Evolutionary conservation across 2,797 vertebrate genomes (phyloP).

Genomic region (Acanthis flammea): DNA sequence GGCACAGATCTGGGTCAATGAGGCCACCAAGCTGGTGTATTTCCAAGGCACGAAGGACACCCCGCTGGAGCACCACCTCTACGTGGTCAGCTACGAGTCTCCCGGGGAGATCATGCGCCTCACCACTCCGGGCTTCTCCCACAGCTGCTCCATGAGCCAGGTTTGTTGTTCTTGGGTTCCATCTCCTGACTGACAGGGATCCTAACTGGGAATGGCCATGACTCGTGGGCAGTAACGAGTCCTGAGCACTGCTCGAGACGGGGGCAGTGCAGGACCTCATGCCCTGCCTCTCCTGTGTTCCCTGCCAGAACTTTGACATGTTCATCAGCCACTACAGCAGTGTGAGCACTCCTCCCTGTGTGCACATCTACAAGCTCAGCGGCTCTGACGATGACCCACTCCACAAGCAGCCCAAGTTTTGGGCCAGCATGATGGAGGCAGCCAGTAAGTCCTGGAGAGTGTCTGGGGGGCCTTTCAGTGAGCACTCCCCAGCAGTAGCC

Average conservation of each 20-base stretch:
- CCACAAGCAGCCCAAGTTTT: constrained; percentile 89
- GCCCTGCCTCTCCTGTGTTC: not conserved
- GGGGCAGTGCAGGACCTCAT: not conserved
- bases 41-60: constrained; percentile 93
- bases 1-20: constrained; percentile 88
- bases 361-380: constrained; percentile 93
- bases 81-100: constrained; percentile 86
- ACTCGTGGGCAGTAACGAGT: not conserved
- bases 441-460: constrained; percentile 79
- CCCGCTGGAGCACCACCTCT: constrained; percentile 90
- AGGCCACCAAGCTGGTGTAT: constrained; percentile 85
- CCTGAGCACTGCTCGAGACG: not conserved
- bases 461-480: not conserved
- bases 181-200: not conserved
- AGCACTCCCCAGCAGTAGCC: rapidly evolving
- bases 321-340: constrained; percentile 98
- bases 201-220: not conserved
- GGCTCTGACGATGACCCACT: constrained; percentile 81
- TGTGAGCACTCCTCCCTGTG: constrained; percentile 91
- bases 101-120: constrained; percentile 85
- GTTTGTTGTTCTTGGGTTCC: constrained; percentile 59
- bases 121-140: constrained; percentile 87
- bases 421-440: constrained; percentile 99
- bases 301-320: constrained; percentile 91
- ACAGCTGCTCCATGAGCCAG: constrained; percentile 93